Conservation (phyloP, 2,797 vertebrate genomes). For the Acropternis orthonyx region DNA sequence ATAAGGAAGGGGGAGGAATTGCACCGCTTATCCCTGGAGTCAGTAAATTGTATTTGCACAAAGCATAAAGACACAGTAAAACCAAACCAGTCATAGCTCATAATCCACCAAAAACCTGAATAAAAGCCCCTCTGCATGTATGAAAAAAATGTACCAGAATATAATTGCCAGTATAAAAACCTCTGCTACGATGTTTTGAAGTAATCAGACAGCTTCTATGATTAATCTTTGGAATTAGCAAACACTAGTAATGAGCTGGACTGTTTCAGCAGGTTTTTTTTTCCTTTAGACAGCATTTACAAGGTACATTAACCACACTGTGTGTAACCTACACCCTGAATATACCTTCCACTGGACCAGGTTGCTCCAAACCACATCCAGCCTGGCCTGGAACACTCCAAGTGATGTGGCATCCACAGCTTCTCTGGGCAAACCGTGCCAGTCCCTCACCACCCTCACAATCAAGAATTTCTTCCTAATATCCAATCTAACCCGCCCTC, state of each 20-base stretch:
- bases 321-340: not conserved
- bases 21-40: not conserved
- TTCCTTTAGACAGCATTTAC: not conserved
- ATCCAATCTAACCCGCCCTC: not conserved
- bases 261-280: not conserved
- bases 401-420: not conserved
- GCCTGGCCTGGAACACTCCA: not conserved
- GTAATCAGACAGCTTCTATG: not conserved
- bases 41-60: not conserved
- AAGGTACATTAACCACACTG: rapidly evolving
- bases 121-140: not conserved
- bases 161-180: not conserved
- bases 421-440: not conserved
- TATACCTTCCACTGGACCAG: not conserved
- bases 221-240: not conserved
- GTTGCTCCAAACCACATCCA: not conserved
- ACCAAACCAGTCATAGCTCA: not conserved
- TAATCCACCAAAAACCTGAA: not conserved
- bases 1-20: not conserved
- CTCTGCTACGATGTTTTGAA: not conserved
- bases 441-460: not conserved
- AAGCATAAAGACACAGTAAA: not conserved
- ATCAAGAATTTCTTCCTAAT: not conserved
- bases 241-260: not conserved
- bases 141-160: not conserved